Evolutionary conservation across 37 sponge, comb jelly and placozoan genomes (phyloP).

Genomic region (Lycopodina hypogea): DNA sequence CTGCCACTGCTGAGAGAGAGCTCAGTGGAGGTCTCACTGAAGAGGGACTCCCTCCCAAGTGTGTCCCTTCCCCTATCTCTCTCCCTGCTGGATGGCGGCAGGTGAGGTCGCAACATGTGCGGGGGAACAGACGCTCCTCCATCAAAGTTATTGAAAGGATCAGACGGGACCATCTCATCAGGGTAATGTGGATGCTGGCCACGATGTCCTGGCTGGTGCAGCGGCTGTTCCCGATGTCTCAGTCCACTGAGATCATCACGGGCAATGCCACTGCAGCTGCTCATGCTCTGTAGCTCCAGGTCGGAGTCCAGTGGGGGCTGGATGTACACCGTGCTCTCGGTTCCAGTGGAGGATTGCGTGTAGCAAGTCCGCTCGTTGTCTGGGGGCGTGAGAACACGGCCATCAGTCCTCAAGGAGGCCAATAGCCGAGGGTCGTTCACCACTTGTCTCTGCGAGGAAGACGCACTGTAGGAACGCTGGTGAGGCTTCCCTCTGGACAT

Average conservation of each 20-base stretch:
- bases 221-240: not conserved
- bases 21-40: slow-evolving; percentile 53
- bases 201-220: slow-evolving; percentile 2
- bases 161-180: not conserved
- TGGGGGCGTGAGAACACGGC: not conserved
- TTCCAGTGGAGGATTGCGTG: no score
- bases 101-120: slow-evolving; percentile 20
- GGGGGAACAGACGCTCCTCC: slow-evolving; percentile 18
- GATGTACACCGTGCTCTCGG: slow-evolving; percentile 17
- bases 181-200: not conserved
- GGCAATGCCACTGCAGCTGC: not conserved
- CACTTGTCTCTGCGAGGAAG: not conserved
- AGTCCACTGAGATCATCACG: not conserved
- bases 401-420: slow-evolving; percentile 16
- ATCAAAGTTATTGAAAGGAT: slow-evolving; percentile 13
- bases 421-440: not conserved
- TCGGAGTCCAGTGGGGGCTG: slow-evolving; percentile 36
- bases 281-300: slow-evolving; percentile 14
- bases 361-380: not conserved
- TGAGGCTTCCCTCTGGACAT: not conserved
- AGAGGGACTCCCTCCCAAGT: slow-evolving; percentile 31
- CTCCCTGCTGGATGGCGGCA: not conserved
- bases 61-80: not conserved
- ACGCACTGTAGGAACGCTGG: slow-evolving; percentile 14
- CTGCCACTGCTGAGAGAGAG: slow-evolving; percentile 24